Base-by-base conservation (phyloP, 1,140 invertebrate genomes). In the Plectrocnemia conspersa region DNA sequence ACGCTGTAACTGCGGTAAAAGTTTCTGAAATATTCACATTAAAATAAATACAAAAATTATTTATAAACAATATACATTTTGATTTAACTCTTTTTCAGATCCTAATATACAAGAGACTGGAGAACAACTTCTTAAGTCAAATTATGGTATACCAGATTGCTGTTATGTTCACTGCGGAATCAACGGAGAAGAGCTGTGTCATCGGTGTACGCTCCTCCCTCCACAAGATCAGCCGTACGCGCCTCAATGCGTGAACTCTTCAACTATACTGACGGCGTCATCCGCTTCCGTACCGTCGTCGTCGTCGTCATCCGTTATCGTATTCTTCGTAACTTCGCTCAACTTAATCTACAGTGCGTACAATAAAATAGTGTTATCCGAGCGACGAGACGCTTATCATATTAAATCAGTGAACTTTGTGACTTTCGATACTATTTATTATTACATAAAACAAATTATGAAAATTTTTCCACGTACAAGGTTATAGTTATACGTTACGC, bases 21-120 rank as follows among this genome's bases (percentile, higher is more conserved):
- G 7, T 29, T 29, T 29, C 13, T 29, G 27, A 29, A 7, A 29
- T 13, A 9, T 29, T 29, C 27, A 29, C 7, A 29, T 9, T 9
- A 29, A 29, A 13, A 29, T 29, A 13, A 9, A 13, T 29, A 9
- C 7, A n/a, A n/a, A n/a, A n/a, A n/a, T n/a, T n/a, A n/a, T n/a
- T n/a, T n/a, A n/a, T n/a, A n/a, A n/a, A n/a, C n/a, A n/a, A n/a
- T n/a, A n/a, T n/a, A n/a, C n/a, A n/a, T n/a, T n/a, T n/a, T n/a
- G n/a, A n/a, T n/a, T 7, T 29, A 29, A 7, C 27, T 9, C 27
- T n/a, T 49, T 79, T 77, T 41, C 72, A 82, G 80, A 82, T 71
- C 78, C 79, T 18, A 80, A 81, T 58, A 82, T 82, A 56, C 77
- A 73, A 53, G 78, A 80, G 65, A 77, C 76, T 64, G 77, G 77